Evolutionary conservation across 1,140 invertebrate species (phyloP), one percentile per base, ranked within the genome.

Genomic region (Drosophila pectinifera): DNA sequence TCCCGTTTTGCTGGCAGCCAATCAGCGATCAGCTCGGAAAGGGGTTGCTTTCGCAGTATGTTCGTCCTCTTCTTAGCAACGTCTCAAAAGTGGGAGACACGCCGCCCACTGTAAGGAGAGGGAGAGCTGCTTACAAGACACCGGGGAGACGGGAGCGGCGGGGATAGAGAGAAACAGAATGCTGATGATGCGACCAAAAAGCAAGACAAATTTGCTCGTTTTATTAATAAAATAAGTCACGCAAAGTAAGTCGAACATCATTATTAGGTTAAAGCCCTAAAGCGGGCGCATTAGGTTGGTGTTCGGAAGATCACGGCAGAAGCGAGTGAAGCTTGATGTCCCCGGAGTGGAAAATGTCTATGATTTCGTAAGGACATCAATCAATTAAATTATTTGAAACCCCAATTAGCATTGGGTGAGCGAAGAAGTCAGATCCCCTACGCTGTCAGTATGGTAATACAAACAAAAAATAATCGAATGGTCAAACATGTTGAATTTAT

Each of bases 191-290:
- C 84, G 80, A 88, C 83, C 83, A 89, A 83, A 83, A 89, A 89
- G 84, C 73, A 89, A 89, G 80, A 89, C 85, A 84, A 89, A 89
- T 89, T 89, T 89, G 85, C 84, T 89, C 84, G 84, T 89, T 89
- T 90, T 90, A 89, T 89, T 85, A 89, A 89, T 89, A 89, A 89
- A 89, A 89, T 89, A 89, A 89, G 84, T 89, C 84, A 90, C 83
- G 83, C 83, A 89, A 89, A 89, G 84, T 89, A 89, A 89, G 85
- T 84, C 80, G 85, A 89, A 89, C 80, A 72, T 88, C 83, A 88
- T 91, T 91, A 91, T 91, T 91, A 91, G 74, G 88, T 91, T 91
- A 91, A 91, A 84, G 89, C 76, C 88, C 83, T 84, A 91, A 90
- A 91, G 68, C 80, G 84, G 68, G 73, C 80, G 80, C 88, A 78